These are phyloP conservation scores for Aphis gossypii DNA, from an alignment of 1,140 invertebrate species.

Conservation along the genomic window DNA sequence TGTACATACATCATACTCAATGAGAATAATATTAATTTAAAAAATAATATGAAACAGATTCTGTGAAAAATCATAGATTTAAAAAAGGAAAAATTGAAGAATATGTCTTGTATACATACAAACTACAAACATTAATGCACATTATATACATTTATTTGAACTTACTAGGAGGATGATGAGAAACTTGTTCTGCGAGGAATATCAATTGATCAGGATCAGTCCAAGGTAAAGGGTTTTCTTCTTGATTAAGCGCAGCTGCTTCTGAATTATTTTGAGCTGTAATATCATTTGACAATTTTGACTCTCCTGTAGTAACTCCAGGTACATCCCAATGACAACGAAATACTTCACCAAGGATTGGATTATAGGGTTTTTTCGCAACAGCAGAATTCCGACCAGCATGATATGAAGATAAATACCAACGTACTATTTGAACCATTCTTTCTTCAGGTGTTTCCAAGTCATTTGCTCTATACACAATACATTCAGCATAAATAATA, in stretches of 20 bases:
- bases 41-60: not conserved
- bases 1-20: not conserved
- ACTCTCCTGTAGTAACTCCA: conserved; percentile 61
- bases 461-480: conserved; percentile 78
- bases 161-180: conserved; percentile 96
- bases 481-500: not conserved
- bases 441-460: conserved; percentile 82
- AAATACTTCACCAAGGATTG: conserved; percentile 94
- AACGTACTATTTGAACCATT: conserved; percentile 90
- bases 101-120: not conserved
- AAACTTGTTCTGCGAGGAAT: conserved; percentile 98
- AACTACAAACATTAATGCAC: not conserved
- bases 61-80: not conserved
- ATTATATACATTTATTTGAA: conserved; percentile 55
- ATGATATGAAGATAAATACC: conserved; percentile 97
- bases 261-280: conserved; percentile 12
- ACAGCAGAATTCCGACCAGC: conserved; percentile 93
- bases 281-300: conserved; percentile 22
- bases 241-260: conserved; percentile 64
- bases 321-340: conserved; percentile 85
- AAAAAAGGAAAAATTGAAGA: not conserved
- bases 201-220: conserved; percentile 79
- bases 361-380: conserved; percentile 98
- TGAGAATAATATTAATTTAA: not conserved
- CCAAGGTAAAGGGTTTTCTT: conserved; percentile 84